These are phyloP conservation scores for Hermaeophaga mercurialis DNA, from an alignment of 2,888 invertebrate genomes.

Conservation along the genomic window DNA sequence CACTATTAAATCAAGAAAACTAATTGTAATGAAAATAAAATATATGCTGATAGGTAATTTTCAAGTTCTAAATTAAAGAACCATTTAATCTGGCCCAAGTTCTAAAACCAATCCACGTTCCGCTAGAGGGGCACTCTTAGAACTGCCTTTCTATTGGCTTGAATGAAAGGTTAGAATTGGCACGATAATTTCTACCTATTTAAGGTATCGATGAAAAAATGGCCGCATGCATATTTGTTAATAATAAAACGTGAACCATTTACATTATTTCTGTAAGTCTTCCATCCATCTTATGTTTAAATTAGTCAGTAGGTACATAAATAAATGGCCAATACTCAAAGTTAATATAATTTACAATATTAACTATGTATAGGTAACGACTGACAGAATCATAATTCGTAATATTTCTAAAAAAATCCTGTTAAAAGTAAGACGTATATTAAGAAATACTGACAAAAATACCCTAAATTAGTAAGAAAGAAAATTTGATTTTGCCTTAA, in stretches of 20 bases:
- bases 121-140: constrained; percentile 40
- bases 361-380: too few relatives aligned
- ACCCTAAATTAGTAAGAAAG: too few relatives aligned
- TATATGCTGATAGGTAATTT: constrained; percentile 39
- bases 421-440: too few relatives aligned
- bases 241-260: constrained; percentile 26
- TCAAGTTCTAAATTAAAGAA: constrained; percentile 35
- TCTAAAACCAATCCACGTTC: constrained; percentile 41
- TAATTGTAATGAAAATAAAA: background rate
- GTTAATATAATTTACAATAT: too few relatives aligned
- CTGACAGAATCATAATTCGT: too few relatives aligned
- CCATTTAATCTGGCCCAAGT: constrained; percentile 38
- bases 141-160: constrained; percentile 53
- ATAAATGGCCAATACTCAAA: too few relatives aligned
- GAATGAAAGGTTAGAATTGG: constrained; percentile 34
- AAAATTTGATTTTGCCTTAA: too few relatives aligned
- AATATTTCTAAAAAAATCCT: too few relatives aligned
- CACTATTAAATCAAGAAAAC: background rate
- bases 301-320: too few relatives aligned
- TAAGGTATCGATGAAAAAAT: constrained; percentile 28
- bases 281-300: too few relatives aligned
- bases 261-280: too few relatives aligned
- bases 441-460: too few relatives aligned
- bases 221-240: constrained; percentile 30
- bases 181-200: constrained; percentile 34